These are phyloP conservation scores for Diceros bicornis DNA, from an alignment of 2,797 vertebrate species.

Conservation along the genomic window DNA sequence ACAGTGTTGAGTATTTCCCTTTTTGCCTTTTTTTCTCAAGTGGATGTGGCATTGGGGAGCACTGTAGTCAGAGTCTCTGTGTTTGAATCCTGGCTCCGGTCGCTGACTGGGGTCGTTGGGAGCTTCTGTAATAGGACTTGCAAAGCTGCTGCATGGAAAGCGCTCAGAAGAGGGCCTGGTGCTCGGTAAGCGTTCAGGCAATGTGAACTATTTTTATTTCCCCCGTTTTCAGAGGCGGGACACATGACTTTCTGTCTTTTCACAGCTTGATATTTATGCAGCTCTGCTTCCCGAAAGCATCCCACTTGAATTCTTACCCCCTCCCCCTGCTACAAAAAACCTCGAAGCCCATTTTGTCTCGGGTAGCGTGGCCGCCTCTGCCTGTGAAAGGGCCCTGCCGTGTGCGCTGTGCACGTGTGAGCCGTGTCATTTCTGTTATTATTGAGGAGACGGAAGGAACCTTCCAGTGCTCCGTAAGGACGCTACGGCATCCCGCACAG, in stretches of 20 bases:
- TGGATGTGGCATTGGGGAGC: neutral
- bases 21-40: neutral
- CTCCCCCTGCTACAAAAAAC: neutral
- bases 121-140: neutral
- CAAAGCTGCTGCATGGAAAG: neutral
- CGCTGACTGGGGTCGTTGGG: neutral
- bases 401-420: neutral
- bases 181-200: neutral
- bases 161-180: neutral
- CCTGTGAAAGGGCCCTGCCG: accelerated
- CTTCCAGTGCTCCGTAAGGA: neutral
- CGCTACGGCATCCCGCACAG: accelerated
- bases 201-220: neutral
- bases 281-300: neutral
- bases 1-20: neutral
- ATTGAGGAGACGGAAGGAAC: accelerated
- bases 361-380: accelerated
- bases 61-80: neutral
- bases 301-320: neutral
- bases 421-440: too few species aligned
- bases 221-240: neutral
- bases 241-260: neutral
- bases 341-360: accelerated
- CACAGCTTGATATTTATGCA: neutral
- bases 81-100: neutral